Conservation (phyloP, 1,140 invertebrate species). For the Ceratina calcarata region DNA sequence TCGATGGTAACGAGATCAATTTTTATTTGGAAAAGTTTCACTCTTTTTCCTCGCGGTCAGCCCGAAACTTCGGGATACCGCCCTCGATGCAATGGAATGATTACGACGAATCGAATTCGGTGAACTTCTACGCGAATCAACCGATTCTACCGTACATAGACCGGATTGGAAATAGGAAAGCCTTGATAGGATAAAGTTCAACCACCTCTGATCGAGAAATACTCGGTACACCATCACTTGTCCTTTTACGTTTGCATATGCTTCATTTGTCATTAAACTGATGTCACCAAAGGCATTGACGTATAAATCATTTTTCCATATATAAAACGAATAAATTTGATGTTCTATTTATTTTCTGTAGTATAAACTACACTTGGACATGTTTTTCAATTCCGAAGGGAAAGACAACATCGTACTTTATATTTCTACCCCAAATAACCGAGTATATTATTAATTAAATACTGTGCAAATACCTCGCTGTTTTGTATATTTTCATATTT, state of each 20-base stretch:
- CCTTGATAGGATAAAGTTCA: slow-evolving; percentile 11
- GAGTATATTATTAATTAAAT: too few species aligned
- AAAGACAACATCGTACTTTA: too few species aligned
- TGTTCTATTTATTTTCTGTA: too few species aligned
- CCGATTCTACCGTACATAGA: slow-evolving; percentile 26
- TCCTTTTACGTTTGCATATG: background rate
- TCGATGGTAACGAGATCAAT: slow-evolving; percentile 41
- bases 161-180: background rate
- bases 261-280: background rate
- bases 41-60: background rate
- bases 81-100: slow-evolving; percentile 26
- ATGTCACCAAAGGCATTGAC: background rate
- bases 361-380: too few species aligned
- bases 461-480: too few species aligned
- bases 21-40: slow-evolving; percentile 54
- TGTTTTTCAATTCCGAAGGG: too few species aligned
- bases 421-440: too few species aligned
- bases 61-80: slow-evolving; percentile 17
- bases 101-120: slow-evolving; percentile 34
- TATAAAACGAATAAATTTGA: too few species aligned
- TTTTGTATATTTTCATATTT: too few species aligned
- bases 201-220: slow-evolving; percentile 4
- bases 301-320: background rate
- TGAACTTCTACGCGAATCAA: slow-evolving; percentile 27
- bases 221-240: background rate